Evolutionary conservation across 2,797 vertebrate species (phyloP).

Genomic region (Lagodon rhomboides): DNA sequence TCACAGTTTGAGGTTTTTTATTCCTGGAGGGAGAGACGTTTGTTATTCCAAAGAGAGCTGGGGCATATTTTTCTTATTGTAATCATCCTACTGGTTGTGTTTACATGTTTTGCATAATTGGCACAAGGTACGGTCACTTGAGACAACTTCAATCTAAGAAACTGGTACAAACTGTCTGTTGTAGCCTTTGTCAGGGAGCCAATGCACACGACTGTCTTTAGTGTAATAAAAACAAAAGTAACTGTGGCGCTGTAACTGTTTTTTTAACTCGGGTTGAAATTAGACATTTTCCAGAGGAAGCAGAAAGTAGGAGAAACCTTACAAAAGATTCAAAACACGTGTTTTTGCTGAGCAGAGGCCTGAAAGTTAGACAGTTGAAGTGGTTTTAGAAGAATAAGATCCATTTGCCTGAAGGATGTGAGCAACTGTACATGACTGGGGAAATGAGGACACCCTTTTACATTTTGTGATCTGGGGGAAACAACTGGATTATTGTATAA

Average conservation of each 20-base stretch:
- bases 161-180: slow-evolving; percentile 65
- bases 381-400: slow-evolving; percentile 43
- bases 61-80: slow-evolving; percentile 69
- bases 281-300: slow-evolving; percentile 72
- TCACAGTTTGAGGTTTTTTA: slow-evolving; percentile 35
- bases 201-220: slow-evolving; percentile 46
- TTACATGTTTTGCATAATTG: slow-evolving; percentile 75
- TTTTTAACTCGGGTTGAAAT: slow-evolving; percentile 64
- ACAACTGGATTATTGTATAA: background rate
- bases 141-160: slow-evolving; percentile 65
- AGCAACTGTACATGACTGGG: slow-evolving; percentile 24
- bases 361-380: slow-evolving; percentile 48
- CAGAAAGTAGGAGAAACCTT: slow-evolving; percentile 66
- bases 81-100: slow-evolving; percentile 71
- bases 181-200: slow-evolving; percentile 59
- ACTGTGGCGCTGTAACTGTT: slow-evolving; percentile 57
- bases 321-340: slow-evolving; percentile 78
- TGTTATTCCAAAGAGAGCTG: slow-evolving; percentile 54
- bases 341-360: slow-evolving; percentile 38
- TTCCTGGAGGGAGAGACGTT: slow-evolving; percentile 27
- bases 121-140: slow-evolving; percentile 57
- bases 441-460: slow-evolving; percentile 21
- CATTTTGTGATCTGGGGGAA: background rate
- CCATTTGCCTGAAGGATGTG: slow-evolving; percentile 42
- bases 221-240: slow-evolving; percentile 61